Conservation (phyloP, 1,140 invertebrate species). For the Dendrolimus punctatus region DNA sequence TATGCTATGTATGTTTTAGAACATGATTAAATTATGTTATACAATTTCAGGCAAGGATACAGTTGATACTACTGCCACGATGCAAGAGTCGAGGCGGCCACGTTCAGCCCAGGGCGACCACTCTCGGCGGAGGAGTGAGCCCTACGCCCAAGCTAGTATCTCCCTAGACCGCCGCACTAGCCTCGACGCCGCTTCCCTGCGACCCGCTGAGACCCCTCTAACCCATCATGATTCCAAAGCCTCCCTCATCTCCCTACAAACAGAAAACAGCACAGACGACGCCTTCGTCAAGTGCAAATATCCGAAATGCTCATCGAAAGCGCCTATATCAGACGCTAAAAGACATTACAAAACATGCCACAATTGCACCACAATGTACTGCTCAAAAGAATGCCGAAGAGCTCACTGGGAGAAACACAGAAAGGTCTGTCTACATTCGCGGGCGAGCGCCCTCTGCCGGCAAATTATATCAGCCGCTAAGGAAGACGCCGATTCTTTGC, state of each 20-base stretch:
- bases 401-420: slow-evolving; percentile 94
- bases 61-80: slow-evolving; percentile 65
- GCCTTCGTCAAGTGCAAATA: slow-evolving; percentile 81
- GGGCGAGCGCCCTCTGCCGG: slow-evolving; percentile 89
- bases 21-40: neutral
- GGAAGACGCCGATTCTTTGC: slow-evolving; percentile 84
- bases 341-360: slow-evolving; percentile 91
- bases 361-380: slow-evolving; percentile 93
- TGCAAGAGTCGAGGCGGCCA: slow-evolving; percentile 47
- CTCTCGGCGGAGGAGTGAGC: slow-evolving; percentile 59
- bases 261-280: slow-evolving; percentile 66
- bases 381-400: slow-evolving; percentile 86
- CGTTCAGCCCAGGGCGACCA: slow-evolving; percentile 50
- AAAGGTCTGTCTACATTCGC: slow-evolving; percentile 90
- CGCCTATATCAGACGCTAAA: slow-evolving; percentile 78
- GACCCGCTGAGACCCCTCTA: slow-evolving; percentile 35
- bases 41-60: slow-evolving; percentile 61
- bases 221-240: slow-evolving; percentile 56
- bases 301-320: slow-evolving; percentile 80
- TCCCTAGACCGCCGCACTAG: slow-evolving; percentile 54
- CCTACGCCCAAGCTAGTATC: slow-evolving; percentile 44
- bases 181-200: slow-evolving; percentile 43
- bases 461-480: slow-evolving; percentile 91
- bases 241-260: slow-evolving; percentile 62
- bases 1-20: slow-evolving; percentile 2